A percentile compares a stretch with the other conserved stretches of the same genome.
Evolutionary conservation across 2,113 vertebrate genomes (phyloP).

Genomic region (Leptobrachium ailaonicum): DNA sequence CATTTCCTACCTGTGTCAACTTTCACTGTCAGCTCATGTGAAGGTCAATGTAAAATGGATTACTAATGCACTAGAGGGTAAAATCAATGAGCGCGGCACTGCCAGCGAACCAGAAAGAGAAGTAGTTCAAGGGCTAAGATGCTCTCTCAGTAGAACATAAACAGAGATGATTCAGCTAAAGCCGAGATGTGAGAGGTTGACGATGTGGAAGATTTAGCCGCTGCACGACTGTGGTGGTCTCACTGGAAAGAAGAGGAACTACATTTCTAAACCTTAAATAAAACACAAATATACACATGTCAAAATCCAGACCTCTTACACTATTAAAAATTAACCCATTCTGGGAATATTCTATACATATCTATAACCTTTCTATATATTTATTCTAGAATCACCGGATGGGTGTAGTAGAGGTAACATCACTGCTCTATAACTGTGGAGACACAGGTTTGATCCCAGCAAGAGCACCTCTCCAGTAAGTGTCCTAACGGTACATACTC

Average conservation of each 20-base stretch:
- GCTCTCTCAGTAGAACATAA: constrained; percentile 25
- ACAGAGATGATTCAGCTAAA: constrained; percentile 47
- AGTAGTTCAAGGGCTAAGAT: constrained; percentile 38
- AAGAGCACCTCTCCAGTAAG: too few species aligned
- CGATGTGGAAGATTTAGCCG: constrained; percentile 25
- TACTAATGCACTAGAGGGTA: constrained; percentile 46
- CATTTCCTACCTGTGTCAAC: constrained; percentile 44
- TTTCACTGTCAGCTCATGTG: constrained; percentile 37
- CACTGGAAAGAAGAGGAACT: not conserved
- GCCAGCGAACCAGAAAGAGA: constrained; percentile 36
- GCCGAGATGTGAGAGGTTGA: constrained; percentile 37
- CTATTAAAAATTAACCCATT: too few species aligned
- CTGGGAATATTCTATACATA: too few species aligned
- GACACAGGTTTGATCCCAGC: too few species aligned
- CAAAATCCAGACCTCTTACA: too few species aligned
- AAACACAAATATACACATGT: too few species aligned
- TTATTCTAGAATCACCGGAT: too few species aligned
- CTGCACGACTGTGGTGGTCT: not conserved
- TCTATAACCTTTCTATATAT: too few species aligned
- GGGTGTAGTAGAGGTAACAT: too few species aligned
- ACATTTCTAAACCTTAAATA: too few species aligned
- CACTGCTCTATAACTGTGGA: too few species aligned
- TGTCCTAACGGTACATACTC: too few species aligned
- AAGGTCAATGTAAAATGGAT: constrained; percentile 50
- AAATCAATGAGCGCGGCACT: constrained; percentile 42